Percentiles rank a stretch among this genome's conserved stretches.
These are phyloP conservation scores for Orycteropus afer DNA, from an alignment of 2,113 vertebrate species.

Conservation along the genomic window DNA sequence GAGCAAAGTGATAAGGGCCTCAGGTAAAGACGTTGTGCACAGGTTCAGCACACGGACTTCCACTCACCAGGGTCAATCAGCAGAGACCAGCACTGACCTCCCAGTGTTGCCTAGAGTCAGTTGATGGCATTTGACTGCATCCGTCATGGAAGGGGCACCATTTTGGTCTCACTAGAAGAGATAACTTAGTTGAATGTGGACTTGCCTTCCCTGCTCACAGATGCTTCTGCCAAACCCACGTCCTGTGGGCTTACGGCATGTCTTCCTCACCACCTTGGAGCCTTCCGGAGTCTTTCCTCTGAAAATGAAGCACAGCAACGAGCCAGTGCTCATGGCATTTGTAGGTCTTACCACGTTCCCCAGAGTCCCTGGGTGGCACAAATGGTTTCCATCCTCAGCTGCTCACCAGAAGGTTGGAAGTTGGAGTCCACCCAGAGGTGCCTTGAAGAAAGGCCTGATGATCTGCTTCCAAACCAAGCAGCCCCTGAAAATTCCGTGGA, in stretches of 20 bases:
- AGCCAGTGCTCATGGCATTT: too few species aligned
- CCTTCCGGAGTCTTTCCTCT: not conserved
- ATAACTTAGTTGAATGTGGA: rapidly evolving
- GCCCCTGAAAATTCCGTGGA: too few species aligned
- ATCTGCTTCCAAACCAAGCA: too few species aligned
- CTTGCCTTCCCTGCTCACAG: rapidly evolving
- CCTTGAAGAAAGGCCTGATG: too few species aligned
- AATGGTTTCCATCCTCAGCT: too few species aligned
- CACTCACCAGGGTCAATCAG: not conserved
- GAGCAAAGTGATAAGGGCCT: rapidly evolving
- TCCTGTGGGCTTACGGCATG: not conserved
- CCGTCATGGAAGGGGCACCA: rapidly evolving
- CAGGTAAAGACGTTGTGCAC: not conserved
- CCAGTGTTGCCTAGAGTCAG: rapidly evolving
- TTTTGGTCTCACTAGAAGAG: rapidly evolving
- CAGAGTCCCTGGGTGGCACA: too few species aligned
- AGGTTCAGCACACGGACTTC: too few species aligned
- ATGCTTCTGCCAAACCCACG: not conserved
- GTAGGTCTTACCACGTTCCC: too few species aligned
- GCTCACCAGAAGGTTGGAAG: too few species aligned
- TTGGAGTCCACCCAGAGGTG: too few species aligned
- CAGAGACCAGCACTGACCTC: not conserved
- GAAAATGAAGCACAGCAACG: too few species aligned
- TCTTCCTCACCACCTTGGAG: rapidly evolving
- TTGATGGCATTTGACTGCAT: too few species aligned